Evolutionary conservation across 2,888 invertebrate species (phyloP).

Genomic region (Folsomia candida): DNA sequence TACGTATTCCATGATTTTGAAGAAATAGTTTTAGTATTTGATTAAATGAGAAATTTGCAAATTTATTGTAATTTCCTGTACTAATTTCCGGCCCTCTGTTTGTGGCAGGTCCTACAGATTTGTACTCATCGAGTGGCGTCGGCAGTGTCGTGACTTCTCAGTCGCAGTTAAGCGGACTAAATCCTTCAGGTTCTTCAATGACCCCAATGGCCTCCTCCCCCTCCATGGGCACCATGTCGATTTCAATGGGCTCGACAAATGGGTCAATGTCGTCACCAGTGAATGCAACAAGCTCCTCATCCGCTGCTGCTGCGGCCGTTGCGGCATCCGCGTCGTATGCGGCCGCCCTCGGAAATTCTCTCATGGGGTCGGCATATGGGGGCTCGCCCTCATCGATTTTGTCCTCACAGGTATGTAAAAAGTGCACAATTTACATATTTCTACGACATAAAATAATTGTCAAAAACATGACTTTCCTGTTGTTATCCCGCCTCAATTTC

Average conservation of each 20-base stretch:
- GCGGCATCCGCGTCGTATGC: conserved; percentile 43
- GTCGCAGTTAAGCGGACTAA: conserved; percentile 1
- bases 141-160: conserved; percentile 5
- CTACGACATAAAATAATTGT: background rate
- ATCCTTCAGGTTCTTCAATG: conserved; percentile 5
- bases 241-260: conserved; percentile 30
- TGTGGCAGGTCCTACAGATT: conserved; percentile 4
- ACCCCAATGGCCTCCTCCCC: conserved; percentile 18
- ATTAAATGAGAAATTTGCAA: too few species aligned
- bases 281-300: conserved; percentile 19
- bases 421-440: background rate
- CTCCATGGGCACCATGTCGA: conserved; percentile 42
- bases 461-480: background rate
- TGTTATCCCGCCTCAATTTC: too few species aligned
- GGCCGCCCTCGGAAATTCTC: conserved; percentile 48
- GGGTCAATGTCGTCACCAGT: conserved; percentile 33
- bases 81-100: background rate
- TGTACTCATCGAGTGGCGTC: conserved; percentile 29
- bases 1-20: conserved; percentile 1
- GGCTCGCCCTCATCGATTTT: conserved; percentile 46
- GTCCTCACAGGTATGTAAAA: conserved; percentile 44
- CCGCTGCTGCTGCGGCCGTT: conserved; percentile 32
- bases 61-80: background rate
- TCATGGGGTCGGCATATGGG: conserved; percentile 49
- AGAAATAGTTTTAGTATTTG: background rate